Conservation (phyloP, 1,140 invertebrate genomes). For the Orussus abietinus region DNA sequence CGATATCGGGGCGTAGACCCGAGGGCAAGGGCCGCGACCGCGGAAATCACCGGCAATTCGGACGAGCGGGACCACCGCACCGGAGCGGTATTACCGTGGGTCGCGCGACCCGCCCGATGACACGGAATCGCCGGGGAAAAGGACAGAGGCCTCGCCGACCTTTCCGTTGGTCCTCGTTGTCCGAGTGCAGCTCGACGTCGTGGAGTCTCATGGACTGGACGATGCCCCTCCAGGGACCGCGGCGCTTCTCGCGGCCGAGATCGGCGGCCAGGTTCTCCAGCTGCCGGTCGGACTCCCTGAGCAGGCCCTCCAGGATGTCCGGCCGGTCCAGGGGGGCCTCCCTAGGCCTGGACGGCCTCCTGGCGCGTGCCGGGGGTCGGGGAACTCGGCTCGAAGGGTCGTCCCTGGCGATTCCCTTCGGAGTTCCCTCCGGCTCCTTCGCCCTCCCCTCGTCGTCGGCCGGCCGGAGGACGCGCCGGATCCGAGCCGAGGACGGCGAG, state of each 20-base stretch:
- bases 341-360: neutral
- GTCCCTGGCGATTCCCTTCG: neutral
- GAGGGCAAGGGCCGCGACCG: conserved; percentile 1
- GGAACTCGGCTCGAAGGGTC: neutral
- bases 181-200: conserved; percentile 40
- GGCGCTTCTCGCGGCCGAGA: conserved; percentile 23
- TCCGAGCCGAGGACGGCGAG: neutral
- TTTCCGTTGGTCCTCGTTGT: conserved; percentile 42
- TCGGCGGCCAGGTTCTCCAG: conserved; percentile 34
- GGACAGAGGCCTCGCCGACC: conserved; percentile 27
- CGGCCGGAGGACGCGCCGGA: neutral
- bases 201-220: conserved; percentile 37
- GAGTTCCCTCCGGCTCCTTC: no score
- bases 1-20: conserved; percentile 16
- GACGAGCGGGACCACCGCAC: no score
- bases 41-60: no score
- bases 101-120: no score
- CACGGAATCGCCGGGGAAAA: no score
- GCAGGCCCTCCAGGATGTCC: conserved; percentile 40
- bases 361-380: neutral
- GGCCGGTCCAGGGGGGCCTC: conserved; percentile 27
- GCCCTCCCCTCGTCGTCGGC: no score
- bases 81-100: no score
- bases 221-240: conserved; percentile 35
- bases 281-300: conserved; percentile 40